Conservation (phyloP, 2,888 invertebrate genomes). For the Hydroisotoma schaefferi region DNA sequence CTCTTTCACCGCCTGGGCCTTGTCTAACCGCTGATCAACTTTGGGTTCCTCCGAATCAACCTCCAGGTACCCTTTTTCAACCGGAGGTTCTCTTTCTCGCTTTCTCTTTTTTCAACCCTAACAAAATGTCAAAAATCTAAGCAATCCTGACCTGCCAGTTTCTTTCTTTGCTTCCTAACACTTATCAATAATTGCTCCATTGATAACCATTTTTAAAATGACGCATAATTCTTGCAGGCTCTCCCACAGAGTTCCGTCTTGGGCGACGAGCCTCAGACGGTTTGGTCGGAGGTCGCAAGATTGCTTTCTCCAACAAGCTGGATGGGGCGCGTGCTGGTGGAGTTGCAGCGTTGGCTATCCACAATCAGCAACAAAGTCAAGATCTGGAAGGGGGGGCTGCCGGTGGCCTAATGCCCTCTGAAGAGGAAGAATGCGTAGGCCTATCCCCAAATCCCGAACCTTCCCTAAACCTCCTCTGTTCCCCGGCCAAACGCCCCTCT, state of each 20-base stretch:
- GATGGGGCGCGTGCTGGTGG: slow-evolving; percentile 46
- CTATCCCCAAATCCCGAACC: slow-evolving; percentile 34
- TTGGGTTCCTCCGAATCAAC: slow-evolving; percentile 42
- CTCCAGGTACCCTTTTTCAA: slow-evolving; percentile 36
- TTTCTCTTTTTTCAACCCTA: slow-evolving; percentile 1
- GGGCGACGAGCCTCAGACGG: slow-evolving; percentile 84
- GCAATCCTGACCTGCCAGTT: too few species aligned
- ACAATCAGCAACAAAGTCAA: slow-evolving; percentile 13
- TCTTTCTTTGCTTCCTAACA: too few species aligned
- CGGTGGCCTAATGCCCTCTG: slow-evolving; percentile 25
- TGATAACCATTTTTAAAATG: too few species aligned
- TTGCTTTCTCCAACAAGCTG: slow-evolving; percentile 42
- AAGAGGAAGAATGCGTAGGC: slow-evolving; percentile 27
- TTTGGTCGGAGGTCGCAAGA: slow-evolving; percentile 60
- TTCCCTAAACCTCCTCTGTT: slow-evolving; percentile 39
- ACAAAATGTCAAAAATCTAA: too few species aligned
- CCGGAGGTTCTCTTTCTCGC: slow-evolving; percentile 1
- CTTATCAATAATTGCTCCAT: too few species aligned
- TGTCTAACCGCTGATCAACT: slow-evolving; percentile 43
- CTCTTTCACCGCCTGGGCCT: slow-evolving; percentile 41
- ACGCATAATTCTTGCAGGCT: too few species aligned
- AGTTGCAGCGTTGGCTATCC: slow-evolving; percentile 39
- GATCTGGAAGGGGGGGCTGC: slow-evolving; percentile 27
- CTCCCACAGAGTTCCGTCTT: slow-evolving; percentile 75
- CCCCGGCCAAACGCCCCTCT: slow-evolving; percentile 44